Evolutionary conservation across 2,888 invertebrate species (phyloP), one percentile per base, ranked within the genome.

Genomic region (Cordilura impudica): DNA sequence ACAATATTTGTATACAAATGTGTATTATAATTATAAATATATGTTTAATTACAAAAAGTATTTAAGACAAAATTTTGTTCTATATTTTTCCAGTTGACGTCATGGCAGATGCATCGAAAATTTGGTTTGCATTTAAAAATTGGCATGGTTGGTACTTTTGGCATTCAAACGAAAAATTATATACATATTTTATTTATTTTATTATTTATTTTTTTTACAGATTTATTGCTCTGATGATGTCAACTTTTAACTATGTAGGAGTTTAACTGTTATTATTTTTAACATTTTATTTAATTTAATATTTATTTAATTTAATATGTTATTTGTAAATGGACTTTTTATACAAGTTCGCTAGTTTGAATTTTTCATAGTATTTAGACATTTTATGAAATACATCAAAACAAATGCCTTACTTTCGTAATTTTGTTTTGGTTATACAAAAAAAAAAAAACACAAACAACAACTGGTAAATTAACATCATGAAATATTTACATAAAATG

Each of bases 361-460:
- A 23, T 18, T 65, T 71, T 65, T 77, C 71, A 53, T 61, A 67
- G 49, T 49, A 60, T 66, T 53, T 66, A 77, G 60, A 61, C 39
- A 56, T 47, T 79, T 79, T 75, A 79, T 79, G 79, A 79, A 79
- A 79, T 67, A 75, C 73, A 78, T 78, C 78, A 51, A 51, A 63
- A 53, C 23, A 21, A 65, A 60, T 60, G 47, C 35, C 75, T 61
- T 54, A 56, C 35, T n/a, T 26, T 1, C 16, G 60, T 66, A 75
- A 75, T 79, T 79, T 79, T 79, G 70, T 74, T 79, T 78, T 78
- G 60, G 26, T 21, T 29, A 39, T 5, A 63, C 18, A 35, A 65
- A 39, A 8, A 60, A 60, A 47, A 29, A 26, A 21, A 12, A 16
- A 47, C n/a, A n/a, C n/a, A n/a, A n/a, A n/a, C n/a, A n/a, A n/a